A percentile compares a stretch with the other conserved stretches of the same genome.
Conservation (phyloP, 2,113 vertebrate species). For the Melanerpes formicivorus region DNA sequence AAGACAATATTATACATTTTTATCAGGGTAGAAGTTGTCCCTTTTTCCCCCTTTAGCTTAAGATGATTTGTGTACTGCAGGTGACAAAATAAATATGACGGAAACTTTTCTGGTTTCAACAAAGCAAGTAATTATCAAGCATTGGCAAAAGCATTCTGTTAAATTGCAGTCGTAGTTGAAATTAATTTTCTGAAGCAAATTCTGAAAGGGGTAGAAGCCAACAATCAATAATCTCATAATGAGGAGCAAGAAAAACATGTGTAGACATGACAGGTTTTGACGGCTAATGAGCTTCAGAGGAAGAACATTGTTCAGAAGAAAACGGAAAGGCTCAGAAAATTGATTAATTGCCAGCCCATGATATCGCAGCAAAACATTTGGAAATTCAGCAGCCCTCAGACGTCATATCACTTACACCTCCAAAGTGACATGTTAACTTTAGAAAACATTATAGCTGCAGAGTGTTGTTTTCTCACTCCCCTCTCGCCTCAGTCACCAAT, state of each 20-base stretch:
- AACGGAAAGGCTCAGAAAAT: slow-evolving; percentile 56
- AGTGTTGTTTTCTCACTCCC: neutral
- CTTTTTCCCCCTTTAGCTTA: neutral
- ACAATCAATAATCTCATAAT: slow-evolving; percentile 69
- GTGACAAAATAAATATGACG: neutral
- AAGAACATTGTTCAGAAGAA: slow-evolving; percentile 54
- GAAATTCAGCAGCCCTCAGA: slow-evolving; percentile 41
- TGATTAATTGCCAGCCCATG: slow-evolving; percentile 64
- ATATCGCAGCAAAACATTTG: slow-evolving; percentile 41
- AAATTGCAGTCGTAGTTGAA: slow-evolving; percentile 11
- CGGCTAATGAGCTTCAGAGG: slow-evolving; percentile 58
- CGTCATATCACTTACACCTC: slow-evolving; percentile 49
- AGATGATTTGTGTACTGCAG: neutral
- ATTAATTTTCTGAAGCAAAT: slow-evolving; percentile 67
- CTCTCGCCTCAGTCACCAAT: neutral
- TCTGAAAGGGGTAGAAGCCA: slow-evolving; percentile 52
- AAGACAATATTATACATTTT: neutral
- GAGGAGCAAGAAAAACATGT: slow-evolving; percentile 63
- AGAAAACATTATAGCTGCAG: slow-evolving; percentile 47
- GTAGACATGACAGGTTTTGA: slow-evolving; percentile 68
- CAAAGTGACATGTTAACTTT: neutral
- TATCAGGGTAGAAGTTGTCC: neutral
- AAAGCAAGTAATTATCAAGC: slow-evolving; percentile 36
- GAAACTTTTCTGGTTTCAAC: slow-evolving; percentile 6
- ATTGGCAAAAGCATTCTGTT: slow-evolving; percentile 21